Conservation (phyloP, 2,888 invertebrate species). For the Acanthacorydalis orientalis region DNA sequence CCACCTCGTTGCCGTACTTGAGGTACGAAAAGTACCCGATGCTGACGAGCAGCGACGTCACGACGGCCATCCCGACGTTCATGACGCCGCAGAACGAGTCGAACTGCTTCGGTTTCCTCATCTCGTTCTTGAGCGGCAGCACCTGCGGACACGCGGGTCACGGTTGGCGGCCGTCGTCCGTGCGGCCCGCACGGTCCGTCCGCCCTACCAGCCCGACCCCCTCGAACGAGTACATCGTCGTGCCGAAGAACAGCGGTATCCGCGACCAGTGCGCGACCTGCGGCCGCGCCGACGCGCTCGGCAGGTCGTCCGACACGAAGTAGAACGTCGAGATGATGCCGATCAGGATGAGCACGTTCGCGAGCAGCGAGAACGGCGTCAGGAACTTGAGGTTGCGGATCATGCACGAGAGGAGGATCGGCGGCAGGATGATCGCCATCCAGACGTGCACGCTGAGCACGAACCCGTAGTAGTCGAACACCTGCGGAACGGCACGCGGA, state of each 20-base stretch:
- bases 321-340: constrained; percentile 66
- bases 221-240: constrained; percentile 92
- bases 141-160: constrained; percentile 44
- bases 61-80: constrained; percentile 75
- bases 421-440: constrained; percentile 56
- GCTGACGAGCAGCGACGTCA: constrained; percentile 54
- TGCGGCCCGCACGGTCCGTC: neutral
- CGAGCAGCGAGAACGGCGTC: constrained; percentile 60
- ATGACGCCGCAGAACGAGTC: constrained; percentile 68
- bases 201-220: constrained; percentile 72
- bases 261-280: constrained; percentile 39
- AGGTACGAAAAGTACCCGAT: constrained; percentile 81
- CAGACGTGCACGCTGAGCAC: constrained; percentile 47
- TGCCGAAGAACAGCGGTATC: constrained; percentile 85
- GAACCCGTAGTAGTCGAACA: constrained; percentile 44
- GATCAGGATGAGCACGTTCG: constrained; percentile 57
- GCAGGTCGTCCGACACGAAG: constrained; percentile 56
- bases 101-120: constrained; percentile 65
- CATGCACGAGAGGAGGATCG: constrained; percentile 55
- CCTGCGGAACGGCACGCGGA: too few species aligned
- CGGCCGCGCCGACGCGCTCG: constrained; percentile 37
- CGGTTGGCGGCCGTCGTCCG: constrained; percentile 1
- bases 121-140: constrained; percentile 81
- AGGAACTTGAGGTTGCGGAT: constrained; percentile 61
- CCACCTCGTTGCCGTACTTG: constrained; percentile 66